Conservation (phyloP, 2,113 vertebrate genomes). For the Furnarius figulus region DNA sequence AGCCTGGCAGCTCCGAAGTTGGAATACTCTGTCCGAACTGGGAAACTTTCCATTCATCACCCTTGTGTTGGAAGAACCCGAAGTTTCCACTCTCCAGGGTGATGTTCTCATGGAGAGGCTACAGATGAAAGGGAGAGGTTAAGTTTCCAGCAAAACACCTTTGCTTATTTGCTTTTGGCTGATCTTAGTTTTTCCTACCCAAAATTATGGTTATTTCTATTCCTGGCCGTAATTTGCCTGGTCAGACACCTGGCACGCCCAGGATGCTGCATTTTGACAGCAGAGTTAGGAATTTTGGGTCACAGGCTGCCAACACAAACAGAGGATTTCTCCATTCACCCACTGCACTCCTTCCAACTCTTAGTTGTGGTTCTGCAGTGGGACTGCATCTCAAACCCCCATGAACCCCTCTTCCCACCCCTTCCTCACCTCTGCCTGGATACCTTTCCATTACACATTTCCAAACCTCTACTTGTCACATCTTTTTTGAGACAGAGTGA, state of each 20-base stretch:
- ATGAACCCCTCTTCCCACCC: neutral
- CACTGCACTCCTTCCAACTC: neutral
- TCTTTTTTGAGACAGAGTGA: neutral
- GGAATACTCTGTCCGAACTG: neutral
- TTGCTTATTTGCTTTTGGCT: neutral
- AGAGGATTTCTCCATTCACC: neutral
- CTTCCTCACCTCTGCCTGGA: neutral
- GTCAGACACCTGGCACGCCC: neutral
- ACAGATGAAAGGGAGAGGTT: neutral
- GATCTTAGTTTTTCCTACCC: neutral
- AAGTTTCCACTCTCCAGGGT: accelerated
- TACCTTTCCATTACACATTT: neutral
- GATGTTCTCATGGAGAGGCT: neutral
- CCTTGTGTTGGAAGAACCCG: neutral
- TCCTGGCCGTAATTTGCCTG: neutral
- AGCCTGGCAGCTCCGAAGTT: neutral
- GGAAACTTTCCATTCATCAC: accelerated
- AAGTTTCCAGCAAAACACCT: neutral
- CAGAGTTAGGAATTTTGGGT: neutral
- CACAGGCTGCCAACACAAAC: neutral
- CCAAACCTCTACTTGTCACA: neutral
- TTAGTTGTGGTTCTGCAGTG: accelerated
- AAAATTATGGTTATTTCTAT: neutral
- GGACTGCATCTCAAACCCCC: neutral
- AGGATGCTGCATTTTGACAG: neutral